phyloP scores from a whole-genome alignment of 2,888 invertebrate species.

The Tetropium fuscum region DNA sequence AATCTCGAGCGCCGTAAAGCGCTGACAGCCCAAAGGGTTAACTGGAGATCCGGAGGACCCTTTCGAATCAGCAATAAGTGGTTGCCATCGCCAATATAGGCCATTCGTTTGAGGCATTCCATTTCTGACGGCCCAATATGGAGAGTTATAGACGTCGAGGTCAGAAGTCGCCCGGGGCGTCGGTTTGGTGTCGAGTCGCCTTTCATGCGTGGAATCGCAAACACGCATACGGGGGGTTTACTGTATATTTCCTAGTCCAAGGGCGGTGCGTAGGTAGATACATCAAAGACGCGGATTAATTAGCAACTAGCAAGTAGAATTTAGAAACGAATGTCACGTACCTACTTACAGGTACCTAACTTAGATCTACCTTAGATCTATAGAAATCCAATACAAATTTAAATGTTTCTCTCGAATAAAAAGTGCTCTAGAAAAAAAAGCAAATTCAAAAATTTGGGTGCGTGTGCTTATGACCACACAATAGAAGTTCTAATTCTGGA shows the following conservation, averaged over 20 bases:
- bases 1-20: conserved; percentile 21
- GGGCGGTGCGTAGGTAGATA: neutral
- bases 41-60: conserved; percentile 2
- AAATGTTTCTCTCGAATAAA: too few species aligned
- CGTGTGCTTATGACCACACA: too few species aligned
- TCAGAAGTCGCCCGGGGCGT: conserved; percentile 24
- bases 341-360: too few species aligned
- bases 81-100: conserved; percentile 28
- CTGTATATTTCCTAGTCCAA: neutral
- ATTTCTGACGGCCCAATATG: conserved; percentile 35
- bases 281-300: too few species aligned
- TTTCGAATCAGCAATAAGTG: conserved; percentile 5
- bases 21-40: conserved; percentile 26
- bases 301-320: too few species aligned
- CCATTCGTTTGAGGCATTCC: conserved; percentile 41
- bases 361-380: too few species aligned
- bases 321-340: too few species aligned
- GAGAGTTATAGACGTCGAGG: conserved; percentile 29
- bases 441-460: too few species aligned
- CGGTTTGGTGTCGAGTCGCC: conserved; percentile 17
- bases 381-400: too few species aligned
- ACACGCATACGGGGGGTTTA: neutral
- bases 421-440: too few species aligned
- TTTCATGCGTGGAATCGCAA: neutral
- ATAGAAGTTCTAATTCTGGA: too few species aligned